Base-by-base conservation (phyloP, 2,113 vertebrate genomes). In the Toxotes jaculatrix region DNA sequence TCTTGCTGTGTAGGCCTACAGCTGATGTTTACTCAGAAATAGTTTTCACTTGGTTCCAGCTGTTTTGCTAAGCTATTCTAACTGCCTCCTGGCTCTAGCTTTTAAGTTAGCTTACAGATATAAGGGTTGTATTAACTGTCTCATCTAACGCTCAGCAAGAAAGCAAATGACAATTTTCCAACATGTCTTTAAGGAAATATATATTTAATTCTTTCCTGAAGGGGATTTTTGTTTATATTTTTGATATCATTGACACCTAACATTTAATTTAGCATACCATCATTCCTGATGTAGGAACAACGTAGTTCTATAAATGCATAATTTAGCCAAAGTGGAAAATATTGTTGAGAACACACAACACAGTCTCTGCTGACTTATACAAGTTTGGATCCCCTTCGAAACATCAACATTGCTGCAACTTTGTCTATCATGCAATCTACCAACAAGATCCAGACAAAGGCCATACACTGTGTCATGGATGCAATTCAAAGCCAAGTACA, bases 391-490 rank as follows among this genome's bases (percentile, higher is more conserved):
- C 7, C 6, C 9, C 47, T 47, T 56, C 45, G 8, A 51, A 51
- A 82, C 45, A 19, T 19, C 23, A 38, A 31, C 45, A 34, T 12
- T 72, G 67, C 14, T 55, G 70, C 45, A 74, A 59, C 17, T 7
- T 62, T 80, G 27, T 70, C 32, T 55, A 5, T 49, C 7, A 60
- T 56, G 42, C 13, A 77, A 34, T 74, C 23, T 23, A 12, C 11
- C 23, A 32, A 17, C 42, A 34, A 27, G 59, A 69, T 80, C 45
- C 47, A 71, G 55, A 80, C 80, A 57, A 84, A 68, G 74, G 78
- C 78, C 80, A 70, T 2, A 78, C 77, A 79, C 68, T 78, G 77
- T 74, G 77, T 78, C 53, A 43, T 71, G 42, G 77, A 72, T 51
- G 5, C 74, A 63, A 55, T 42, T 74, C 21, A 74, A 69, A 69